Percentiles rank a stretch among this genome's conserved stretches.
These are phyloP conservation scores for Eupeodes latifasciatus DNA, from an alignment of 2,888 invertebrate genomes.

Conservation along the genomic window DNA sequence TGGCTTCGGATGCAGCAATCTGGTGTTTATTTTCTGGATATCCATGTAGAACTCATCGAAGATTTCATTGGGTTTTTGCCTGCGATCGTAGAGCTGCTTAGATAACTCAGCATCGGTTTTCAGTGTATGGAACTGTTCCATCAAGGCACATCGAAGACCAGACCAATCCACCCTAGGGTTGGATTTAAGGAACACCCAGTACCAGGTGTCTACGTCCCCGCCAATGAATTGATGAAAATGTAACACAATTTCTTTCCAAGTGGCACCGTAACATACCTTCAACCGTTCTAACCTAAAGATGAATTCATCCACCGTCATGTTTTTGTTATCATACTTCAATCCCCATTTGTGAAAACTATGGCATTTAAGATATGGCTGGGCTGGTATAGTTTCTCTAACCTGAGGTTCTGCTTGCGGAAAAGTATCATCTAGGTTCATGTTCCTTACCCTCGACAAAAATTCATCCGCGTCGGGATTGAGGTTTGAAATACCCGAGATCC, in stretches of 20 bases:
- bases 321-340: not conserved
- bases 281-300: not conserved
- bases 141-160: not conserved
- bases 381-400: no score
- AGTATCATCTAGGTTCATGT: no score
- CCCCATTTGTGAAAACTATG: constrained; percentile 10
- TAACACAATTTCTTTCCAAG: not conserved
- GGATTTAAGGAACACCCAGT: not conserved
- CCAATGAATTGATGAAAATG: constrained; percentile 5
- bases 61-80: not conserved
- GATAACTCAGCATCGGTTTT: not conserved
- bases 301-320: constrained; percentile 4
- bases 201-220: not conserved
- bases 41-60: constrained; percentile 4
- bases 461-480: no score
- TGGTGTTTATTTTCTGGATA: not conserved
- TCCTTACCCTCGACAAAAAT: no score
- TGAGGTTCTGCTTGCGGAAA: no score
- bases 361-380: no score
- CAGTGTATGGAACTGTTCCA: not conserved
- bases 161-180: not conserved
- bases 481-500: no score
- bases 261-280: not conserved
- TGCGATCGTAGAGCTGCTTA: not conserved
- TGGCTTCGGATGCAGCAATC: not conserved